Percentiles rank a stretch among this genome's conserved stretches.
These are phyloP conservation scores for Paguma larvata DNA, from an alignment of 2,797 vertebrate genomes.

Conservation along the genomic window DNA sequence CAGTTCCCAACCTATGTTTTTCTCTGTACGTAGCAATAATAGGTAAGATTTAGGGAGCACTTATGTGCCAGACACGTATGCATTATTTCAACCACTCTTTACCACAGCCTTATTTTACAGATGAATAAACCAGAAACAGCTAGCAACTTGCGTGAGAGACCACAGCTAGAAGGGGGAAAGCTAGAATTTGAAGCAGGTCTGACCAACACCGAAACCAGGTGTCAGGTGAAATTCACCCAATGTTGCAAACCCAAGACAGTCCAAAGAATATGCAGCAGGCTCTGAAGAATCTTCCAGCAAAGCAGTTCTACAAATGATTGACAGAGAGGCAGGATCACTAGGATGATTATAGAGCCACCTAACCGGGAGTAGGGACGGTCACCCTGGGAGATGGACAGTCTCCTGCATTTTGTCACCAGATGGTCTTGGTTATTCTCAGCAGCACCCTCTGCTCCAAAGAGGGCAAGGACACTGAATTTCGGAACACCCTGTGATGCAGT, in stretches of 20 bases:
- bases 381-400: neutral
- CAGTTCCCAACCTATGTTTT: neutral
- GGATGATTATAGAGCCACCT: neutral
- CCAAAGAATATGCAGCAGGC: neutral
- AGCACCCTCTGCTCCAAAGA: neutral
- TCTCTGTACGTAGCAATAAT: neutral
- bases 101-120: neutral
- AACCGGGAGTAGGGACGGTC: accelerated
- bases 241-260: neutral
- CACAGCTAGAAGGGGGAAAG: neutral
- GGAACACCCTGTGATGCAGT: neutral
- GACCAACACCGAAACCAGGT: neutral
- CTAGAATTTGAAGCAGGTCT: neutral
- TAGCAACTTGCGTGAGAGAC: neutral
- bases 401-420: neutral
- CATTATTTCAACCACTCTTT: neutral
- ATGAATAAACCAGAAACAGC: neutral
- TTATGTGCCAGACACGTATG: neutral
- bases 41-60: neutral
- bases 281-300: neutral
- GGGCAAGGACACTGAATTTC: neutral
- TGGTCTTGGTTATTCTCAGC: neutral
- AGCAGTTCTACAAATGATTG: neutral
- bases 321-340: neutral
- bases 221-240: neutral